A percentile compares a stretch with the other conserved stretches of the same genome.
These are phyloP conservation scores for Drosophila antonietae DNA, from an alignment of 2,888 invertebrate genomes.

Conservation along the genomic window DNA sequence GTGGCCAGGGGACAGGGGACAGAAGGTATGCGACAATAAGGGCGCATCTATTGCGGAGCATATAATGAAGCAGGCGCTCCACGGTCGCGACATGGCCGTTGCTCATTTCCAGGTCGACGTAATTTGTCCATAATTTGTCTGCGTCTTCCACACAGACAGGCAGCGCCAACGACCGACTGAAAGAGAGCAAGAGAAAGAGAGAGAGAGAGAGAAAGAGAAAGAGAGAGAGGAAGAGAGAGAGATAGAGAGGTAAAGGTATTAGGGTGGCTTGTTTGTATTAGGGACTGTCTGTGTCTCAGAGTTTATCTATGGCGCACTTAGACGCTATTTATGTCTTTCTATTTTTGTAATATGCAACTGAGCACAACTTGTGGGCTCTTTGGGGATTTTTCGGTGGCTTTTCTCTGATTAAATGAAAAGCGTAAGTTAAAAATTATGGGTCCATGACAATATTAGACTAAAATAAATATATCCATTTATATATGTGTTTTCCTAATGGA, in stretches of 20 bases:
- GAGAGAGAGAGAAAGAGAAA: background rate
- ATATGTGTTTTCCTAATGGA: conserved; percentile 5
- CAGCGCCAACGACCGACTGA: conserved; percentile 11
- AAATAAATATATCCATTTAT: conserved; percentile 6
- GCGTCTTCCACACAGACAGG: conserved; percentile 67
- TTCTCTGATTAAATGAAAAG: conserved; percentile 8
- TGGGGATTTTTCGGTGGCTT: conserved; percentile 23
- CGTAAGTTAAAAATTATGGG: conserved; percentile 54
- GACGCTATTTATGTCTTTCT: conserved; percentile 72
- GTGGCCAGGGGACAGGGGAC: background rate
- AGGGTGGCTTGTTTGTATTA: background rate
- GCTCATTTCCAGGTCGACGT: conserved; percentile 83
- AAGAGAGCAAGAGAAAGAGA: background rate
- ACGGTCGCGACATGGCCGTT: conserved; percentile 67
- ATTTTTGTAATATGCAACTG: conserved; percentile 56
- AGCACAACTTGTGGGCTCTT: conserved; percentile 24
- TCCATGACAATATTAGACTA: conserved; percentile 34
- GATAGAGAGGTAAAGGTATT: background rate
- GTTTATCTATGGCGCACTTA: conserved; percentile 76
- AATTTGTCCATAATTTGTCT: conserved; percentile 84
- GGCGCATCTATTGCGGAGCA: conserved; percentile 63
- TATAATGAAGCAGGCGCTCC: conserved; percentile 74
- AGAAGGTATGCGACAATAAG: conserved; percentile 28
- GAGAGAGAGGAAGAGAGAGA: too few relatives aligned
- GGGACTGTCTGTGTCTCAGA: conserved; percentile 50